Base-by-base conservation (phyloP, 2,113 vertebrate genomes). In the Girardinichthys multiradiatus region DNA sequence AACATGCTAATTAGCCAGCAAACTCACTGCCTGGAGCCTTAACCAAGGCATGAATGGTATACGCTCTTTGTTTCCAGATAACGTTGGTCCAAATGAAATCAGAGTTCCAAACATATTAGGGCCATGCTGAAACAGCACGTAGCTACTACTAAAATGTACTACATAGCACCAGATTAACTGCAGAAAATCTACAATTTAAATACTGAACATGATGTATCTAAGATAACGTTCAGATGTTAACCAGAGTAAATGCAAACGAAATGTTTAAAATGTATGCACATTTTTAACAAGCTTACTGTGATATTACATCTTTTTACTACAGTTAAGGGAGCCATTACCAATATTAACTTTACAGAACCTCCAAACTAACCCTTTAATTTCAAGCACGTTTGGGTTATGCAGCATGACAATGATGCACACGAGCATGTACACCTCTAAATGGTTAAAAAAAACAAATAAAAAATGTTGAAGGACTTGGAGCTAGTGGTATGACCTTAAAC, bases 1-100 rank as follows among this genome's bases (percentile, higher is more conserved):
- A 69, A 71, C 63, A 79, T 13, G 17, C 29, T 28, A 57, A 68
- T 63, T 60, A 54, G 21, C 6, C 42, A 65, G n/a, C 30, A 59
- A 24, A 7, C 31, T 70, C 21, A 39, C 24, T 57, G 42, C 28
- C 39, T 45, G 15, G 4, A 3, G 37, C 37, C 37, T 70, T 71
- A 29, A 60, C 29, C 17, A 17, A 27, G 54, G 68, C 39, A 19
- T 7, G 7, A 39, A 58, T 39, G 24, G 63, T 42, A n/a, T 58
- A 58, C 27, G 26, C 28, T 12, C 10, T 0, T 26, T 21, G 21
- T 67, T 1, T 21, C 17, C 8, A 21, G 37, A 37, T 42, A 57
- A 57, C 48, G 17, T 27, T 8, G 13, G 11, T 31, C 5, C 17
- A 45, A 19, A 28, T 45, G 6, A 45, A 45, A 54, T 54, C 64